Conservation (phyloP, 2,113 vertebrate genomes). For the Picathartes gymnocephalus region DNA sequence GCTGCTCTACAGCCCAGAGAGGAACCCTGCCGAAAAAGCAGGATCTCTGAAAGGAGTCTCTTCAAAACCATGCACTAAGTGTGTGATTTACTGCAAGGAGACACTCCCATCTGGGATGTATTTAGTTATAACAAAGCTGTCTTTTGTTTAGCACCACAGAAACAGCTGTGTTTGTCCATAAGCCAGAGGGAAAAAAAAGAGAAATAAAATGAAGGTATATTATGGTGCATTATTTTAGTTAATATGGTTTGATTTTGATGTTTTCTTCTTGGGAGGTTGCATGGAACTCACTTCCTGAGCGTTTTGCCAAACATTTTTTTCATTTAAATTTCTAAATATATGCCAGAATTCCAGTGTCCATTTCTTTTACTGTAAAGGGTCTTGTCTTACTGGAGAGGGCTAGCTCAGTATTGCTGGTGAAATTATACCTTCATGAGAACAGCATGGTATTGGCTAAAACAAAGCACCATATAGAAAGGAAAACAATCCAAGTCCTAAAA, state of each 20-base stretch:
- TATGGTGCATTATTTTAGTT: neutral
- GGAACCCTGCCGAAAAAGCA: neutral
- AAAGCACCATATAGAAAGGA: neutral
- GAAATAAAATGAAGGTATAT: neutral
- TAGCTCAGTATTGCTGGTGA: neutral
- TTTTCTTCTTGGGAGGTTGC: neutral
- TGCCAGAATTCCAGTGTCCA: neutral
- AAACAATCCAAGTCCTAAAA: neutral
- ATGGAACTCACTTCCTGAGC: neutral
- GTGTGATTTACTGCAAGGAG: neutral
- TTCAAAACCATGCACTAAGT: neutral
- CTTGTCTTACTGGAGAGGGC: neutral
- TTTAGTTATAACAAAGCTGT: conserved; percentile 30
- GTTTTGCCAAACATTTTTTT: neutral
- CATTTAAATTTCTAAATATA: neutral
- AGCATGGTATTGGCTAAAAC: neutral
- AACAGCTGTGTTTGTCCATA: conserved; percentile 23
- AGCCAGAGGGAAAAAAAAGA: neutral
- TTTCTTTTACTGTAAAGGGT: neutral
- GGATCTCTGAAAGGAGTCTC: neutral
- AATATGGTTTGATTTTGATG: neutral
- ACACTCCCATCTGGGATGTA: conserved; percentile 14
- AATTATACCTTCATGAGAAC: neutral
- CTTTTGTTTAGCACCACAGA: conserved; percentile 18
- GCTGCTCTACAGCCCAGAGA: neutral